Percentiles rank a stretch among this genome's conserved stretches.
phyloP scores from a whole-genome alignment of 2,888 invertebrate genomes.

The Tethea ocularis region DNA sequence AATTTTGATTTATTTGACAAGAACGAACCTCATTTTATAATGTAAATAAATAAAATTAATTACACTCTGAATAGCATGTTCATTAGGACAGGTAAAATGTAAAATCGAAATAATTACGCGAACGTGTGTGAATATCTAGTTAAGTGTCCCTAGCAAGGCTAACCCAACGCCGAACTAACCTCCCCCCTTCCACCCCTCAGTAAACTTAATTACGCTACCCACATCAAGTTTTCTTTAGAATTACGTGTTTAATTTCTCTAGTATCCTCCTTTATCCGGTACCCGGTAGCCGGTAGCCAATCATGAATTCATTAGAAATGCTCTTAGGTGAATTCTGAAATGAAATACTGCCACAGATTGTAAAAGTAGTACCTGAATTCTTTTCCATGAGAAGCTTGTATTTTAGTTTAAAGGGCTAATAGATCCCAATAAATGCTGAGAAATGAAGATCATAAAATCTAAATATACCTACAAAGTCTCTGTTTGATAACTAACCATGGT shows the following conservation, averaged over 20 bases:
- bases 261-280: background rate
- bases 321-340: background rate
- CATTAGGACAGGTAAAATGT: constrained; percentile 14
- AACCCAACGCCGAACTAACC: background rate
- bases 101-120: constrained; percentile 31
- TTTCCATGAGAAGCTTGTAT: too few species aligned
- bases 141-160: constrained; percentile 26
- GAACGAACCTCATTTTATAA: background rate
- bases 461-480: too few species aligned
- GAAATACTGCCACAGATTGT: background rate
- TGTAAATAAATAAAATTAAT: background rate
- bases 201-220: constrained; percentile 59
- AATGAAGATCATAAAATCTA: too few species aligned
- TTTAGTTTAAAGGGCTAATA: too few species aligned
- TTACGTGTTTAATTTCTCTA: constrained; percentile 12
- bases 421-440: too few species aligned
- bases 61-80: background rate
- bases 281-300: constrained; percentile 2
- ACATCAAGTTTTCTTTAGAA: constrained; percentile 52
- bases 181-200: constrained; percentile 22
- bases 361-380: background rate
- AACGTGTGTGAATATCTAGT: constrained; percentile 37
- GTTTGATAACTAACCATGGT: too few species aligned
- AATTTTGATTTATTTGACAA: too few species aligned
- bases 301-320: constrained; percentile 9